These are phyloP conservation scores for Cacoxenus indagator DNA, from an alignment of 2,888 invertebrate genomes.

Conservation along the genomic window DNA sequence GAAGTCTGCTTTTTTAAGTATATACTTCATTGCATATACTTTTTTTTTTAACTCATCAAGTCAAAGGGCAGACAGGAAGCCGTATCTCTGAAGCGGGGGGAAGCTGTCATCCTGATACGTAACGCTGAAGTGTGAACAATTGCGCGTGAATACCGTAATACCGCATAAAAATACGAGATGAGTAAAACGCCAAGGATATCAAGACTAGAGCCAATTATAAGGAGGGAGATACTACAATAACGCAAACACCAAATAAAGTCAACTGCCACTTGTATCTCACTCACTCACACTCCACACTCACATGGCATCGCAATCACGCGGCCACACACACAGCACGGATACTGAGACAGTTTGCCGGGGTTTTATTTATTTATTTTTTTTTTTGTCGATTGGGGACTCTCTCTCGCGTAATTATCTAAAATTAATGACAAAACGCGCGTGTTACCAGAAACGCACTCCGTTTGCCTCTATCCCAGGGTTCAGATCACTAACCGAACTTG, in stretches of 20 bases:
- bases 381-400: constrained; percentile 43
- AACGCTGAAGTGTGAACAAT: constrained; percentile 67
- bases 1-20: too few species aligned
- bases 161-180: background rate
- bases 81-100: background rate
- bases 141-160: constrained; percentile 34
- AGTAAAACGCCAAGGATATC: constrained; percentile 5
- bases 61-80: background rate
- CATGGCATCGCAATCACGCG: background rate
- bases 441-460: constrained; percentile 27
- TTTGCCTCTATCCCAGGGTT: background rate
- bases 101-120: constrained; percentile 34
- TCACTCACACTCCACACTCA: background rate
- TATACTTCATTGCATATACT: too few species aligned
- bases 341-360: constrained; percentile 48
- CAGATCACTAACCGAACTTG: background rate
- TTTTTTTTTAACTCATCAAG: constrained; percentile 44
- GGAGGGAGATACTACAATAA: background rate
- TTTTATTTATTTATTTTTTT: too few species aligned
- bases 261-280: background rate
- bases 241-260: too few species aligned
- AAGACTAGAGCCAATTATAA: constrained; percentile 59
- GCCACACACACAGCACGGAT: constrained; percentile 53
- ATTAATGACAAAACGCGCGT: constrained; percentile 54
- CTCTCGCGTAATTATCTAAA: constrained; percentile 58